phyloP scores from a whole-genome alignment of 2,113 vertebrate genomes.

The Australoheros scitulus region DNA sequence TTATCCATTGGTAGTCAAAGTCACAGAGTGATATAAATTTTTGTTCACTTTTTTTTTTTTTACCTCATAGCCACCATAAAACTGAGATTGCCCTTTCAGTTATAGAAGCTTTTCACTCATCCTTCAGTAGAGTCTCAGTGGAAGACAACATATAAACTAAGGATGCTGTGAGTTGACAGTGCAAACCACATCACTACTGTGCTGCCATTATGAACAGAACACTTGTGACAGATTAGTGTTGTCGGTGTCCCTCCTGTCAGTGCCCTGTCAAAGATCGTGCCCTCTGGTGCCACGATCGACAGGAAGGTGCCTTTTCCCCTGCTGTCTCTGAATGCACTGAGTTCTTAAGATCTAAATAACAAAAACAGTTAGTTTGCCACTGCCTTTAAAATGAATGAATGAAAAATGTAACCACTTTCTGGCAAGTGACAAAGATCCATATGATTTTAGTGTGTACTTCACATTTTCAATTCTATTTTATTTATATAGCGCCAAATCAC shows the following conservation, averaged over 20 bases:
- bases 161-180: constrained; percentile 7
- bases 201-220: neutral
- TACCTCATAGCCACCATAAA: neutral
- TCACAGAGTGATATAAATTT: constrained; percentile 1
- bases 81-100: neutral
- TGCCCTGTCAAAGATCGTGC: constrained; percentile 3
- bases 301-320: neutral
- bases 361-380: neutral
- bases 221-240: constrained; percentile 40
- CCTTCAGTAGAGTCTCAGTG: neutral
- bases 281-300: constrained; percentile 18
- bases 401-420: neutral
- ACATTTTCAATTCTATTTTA: neutral
- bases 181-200: neutral
- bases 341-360: neutral
- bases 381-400: neutral
- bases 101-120: neutral
- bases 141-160: neutral
- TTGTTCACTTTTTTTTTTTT: constrained; percentile 11
- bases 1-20: constrained; percentile 48
- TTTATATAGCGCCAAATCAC: no score
- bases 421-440: neutral
- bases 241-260: constrained; percentile 10
- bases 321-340: neutral
- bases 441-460: neutral